phyloP scores from a whole-genome alignment of 2,888 invertebrate species.

The Dasysyrphus albostriatus region DNA sequence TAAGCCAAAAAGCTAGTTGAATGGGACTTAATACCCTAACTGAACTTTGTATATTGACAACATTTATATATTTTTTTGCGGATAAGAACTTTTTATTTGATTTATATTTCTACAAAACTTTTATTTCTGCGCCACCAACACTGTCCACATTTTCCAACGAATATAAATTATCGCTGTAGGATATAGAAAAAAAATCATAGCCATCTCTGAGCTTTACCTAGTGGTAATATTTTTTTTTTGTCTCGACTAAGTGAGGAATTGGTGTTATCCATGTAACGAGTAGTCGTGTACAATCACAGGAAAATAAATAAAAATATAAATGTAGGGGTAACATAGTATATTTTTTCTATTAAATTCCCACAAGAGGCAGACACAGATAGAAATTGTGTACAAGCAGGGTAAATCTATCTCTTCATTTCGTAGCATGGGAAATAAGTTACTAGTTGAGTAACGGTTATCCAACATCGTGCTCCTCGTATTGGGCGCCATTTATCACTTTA shows the following conservation, averaged over 20 bases:
- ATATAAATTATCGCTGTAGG: constrained; percentile 10
- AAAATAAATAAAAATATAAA: neutral
- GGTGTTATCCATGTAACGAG: neutral
- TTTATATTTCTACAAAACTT: constrained; percentile 4
- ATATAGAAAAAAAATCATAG: neutral
- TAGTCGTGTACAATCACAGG: neutral
- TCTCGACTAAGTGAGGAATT: neutral
- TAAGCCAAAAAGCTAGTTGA: neutral
- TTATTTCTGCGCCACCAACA: constrained; percentile 3
- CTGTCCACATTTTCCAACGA: constrained; percentile 4
- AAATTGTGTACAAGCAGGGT: neutral
- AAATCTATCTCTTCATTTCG: neutral
- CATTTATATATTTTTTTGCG: constrained; percentile 13
- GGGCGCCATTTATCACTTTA: constrained; percentile 27
- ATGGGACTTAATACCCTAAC: neutral
- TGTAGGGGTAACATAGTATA: neutral
- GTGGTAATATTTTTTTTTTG: neutral
- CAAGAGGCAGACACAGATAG: neutral
- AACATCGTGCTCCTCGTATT: neutral
- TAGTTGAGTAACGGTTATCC: constrained; percentile 1
- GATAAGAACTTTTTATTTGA: constrained; percentile 9
- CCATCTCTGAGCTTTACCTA: constrained; percentile 13
- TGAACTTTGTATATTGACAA: neutral
- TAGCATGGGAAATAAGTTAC: constrained; percentile 3
- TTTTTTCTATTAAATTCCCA: neutral